Percentiles rank a stretch among this genome's conserved stretches.
Evolutionary conservation across 2,797 vertebrate genomes (phyloP).

Genomic region (Microchirus variegatus): DNA sequence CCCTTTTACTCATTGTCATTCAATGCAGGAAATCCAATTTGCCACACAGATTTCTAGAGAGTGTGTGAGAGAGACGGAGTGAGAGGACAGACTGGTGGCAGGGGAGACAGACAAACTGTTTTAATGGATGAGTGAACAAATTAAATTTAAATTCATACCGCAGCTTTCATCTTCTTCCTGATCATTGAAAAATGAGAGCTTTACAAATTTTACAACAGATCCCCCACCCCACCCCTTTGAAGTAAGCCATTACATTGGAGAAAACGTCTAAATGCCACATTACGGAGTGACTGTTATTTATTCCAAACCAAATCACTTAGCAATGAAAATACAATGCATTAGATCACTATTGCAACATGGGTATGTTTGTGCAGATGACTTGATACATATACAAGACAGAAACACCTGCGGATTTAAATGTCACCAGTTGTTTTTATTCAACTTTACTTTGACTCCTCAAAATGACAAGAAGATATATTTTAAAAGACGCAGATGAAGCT

Average conservation of each 20-base stretch:
- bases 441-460: slow-evolving; percentile 35
- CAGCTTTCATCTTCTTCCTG: slow-evolving; percentile 76
- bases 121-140: slow-evolving; percentile 85
- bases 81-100: slow-evolving; percentile 49
- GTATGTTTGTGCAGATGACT: slow-evolving; percentile 9
- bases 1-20: slow-evolving; percentile 78
- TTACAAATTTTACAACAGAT: slow-evolving; percentile 73
- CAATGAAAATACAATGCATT: slow-evolving; percentile 36
- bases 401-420: slow-evolving; percentile 16
- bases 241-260: slow-evolving; percentile 61
- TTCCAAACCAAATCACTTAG: slow-evolving; percentile 58
- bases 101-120: slow-evolving; percentile 71
- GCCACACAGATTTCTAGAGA: slow-evolving; percentile 72
- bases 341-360: slow-evolving; percentile 13
- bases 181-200: slow-evolving; percentile 67
- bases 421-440: background rate
- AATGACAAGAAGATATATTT: slow-evolving; percentile 42
- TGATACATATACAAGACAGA: background rate
- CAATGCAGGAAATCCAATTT: slow-evolving; percentile 75
- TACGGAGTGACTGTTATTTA: slow-evolving; percentile 63
- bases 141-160: slow-evolving; percentile 82
- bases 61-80: slow-evolving; percentile 16
- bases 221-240: slow-evolving; percentile 57
- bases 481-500: slow-evolving; percentile 53
- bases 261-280: slow-evolving; percentile 54